These are phyloP conservation scores for Eretmochelys imbricata DNA, from an alignment of 2,113 vertebrate genomes.

Conservation along the genomic window DNA sequence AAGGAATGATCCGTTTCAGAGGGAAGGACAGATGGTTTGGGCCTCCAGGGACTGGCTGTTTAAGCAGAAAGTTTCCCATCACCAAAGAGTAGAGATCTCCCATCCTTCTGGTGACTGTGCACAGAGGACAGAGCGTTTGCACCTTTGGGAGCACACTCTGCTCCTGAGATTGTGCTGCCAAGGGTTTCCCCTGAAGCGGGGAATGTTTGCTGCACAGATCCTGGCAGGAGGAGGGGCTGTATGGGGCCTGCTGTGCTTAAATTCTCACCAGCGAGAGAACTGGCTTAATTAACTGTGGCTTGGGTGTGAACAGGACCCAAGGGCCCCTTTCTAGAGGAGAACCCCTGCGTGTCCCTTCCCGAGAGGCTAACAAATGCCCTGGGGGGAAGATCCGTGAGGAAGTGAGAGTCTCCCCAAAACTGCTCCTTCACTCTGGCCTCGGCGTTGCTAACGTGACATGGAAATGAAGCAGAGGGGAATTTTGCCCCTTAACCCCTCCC, in stretches of 20 bases:
- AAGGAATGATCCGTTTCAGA: not conserved
- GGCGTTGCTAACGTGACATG: not conserved
- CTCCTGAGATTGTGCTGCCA: not conserved
- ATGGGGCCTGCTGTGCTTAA: not conserved
- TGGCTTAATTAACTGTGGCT: not conserved
- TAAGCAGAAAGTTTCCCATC: not conserved
- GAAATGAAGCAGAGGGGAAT: not conserved
- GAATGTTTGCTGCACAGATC: not conserved
- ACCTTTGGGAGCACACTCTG: not conserved
- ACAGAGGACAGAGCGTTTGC: not conserved
- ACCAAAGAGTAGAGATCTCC: not conserved
- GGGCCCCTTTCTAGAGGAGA: not conserved
- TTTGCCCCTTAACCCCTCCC: not conserved
- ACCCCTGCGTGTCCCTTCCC: not conserved
- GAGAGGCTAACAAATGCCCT: not conserved
- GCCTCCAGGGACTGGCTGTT: not conserved
- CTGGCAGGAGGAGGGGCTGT: not conserved
- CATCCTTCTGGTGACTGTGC: not conserved
- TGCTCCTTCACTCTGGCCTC: not conserved
- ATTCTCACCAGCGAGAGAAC: not conserved
- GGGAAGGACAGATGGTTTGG: not conserved
- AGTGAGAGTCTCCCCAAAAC: accelerated
- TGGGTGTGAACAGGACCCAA: not conserved
- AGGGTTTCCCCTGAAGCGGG: not conserved
- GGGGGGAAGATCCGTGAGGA: not conserved